Evolutionary conservation across 2,113 vertebrate species (phyloP).

Genomic region (Rhodinocichla rosea): DNA sequence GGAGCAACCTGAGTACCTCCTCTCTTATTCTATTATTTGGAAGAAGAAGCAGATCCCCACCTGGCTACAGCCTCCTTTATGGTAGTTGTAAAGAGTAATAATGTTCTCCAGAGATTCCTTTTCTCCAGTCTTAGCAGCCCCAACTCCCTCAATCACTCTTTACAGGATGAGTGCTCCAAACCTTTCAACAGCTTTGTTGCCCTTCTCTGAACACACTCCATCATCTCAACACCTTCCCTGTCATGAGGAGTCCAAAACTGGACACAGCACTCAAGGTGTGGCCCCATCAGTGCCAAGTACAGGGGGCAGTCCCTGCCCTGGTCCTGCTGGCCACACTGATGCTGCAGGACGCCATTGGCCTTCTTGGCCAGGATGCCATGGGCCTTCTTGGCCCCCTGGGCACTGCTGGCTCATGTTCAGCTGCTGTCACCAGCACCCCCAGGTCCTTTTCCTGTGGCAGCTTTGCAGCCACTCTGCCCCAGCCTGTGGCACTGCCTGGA

Average conservation of each 20-base stretch:
- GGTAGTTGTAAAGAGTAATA: fast-evolving
- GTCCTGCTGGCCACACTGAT: background rate
- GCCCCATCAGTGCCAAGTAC: fast-evolving
- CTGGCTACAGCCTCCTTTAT: fast-evolving
- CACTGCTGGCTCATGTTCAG: background rate
- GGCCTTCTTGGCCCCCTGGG: background rate
- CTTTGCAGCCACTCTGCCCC: background rate
- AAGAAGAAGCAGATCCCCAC: background rate
- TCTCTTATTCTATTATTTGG: background rate
- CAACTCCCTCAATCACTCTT: background rate
- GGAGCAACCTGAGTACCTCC: background rate
- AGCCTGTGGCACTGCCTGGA: background rate
- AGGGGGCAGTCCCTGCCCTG: fast-evolving
- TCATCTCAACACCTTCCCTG: too few relatives aligned
- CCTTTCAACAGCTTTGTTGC: fast-evolving
- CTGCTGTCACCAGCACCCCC: background rate
- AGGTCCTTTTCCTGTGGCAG: background rate
- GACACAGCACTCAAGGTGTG: fast-evolving
- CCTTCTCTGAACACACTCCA: fast-evolving
- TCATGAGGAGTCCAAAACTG: fast-evolving
- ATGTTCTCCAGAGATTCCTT: background rate
- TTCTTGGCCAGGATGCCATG: background rate
- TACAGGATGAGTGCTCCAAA: background rate
- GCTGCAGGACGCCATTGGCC: background rate
- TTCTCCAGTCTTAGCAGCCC: background rate